Evolutionary conservation across 2,888 invertebrate species (phyloP), one percentile per base, ranked within the genome.

Genomic region (Drosophila cognata): DNA sequence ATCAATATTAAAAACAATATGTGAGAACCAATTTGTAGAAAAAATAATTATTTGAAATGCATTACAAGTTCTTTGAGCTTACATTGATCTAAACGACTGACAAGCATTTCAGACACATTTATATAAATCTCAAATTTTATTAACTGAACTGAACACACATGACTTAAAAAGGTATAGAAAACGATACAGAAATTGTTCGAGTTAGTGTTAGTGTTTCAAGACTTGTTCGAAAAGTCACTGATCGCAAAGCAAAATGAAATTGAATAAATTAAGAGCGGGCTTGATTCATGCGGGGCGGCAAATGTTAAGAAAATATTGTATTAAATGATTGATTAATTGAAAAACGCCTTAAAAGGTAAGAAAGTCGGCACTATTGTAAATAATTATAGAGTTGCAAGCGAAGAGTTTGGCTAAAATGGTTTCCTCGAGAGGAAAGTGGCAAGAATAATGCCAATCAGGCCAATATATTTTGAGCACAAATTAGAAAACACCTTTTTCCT

Each of bases 401-500:
- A 21, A 35, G 18, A 38, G 13, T 29, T 25, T 25, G 33, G 53
- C 52, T 33, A 10, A 57, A 36, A 28, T 36, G 56, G 60, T 36
- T 68, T 56, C 33, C 57, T 35, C 21, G 28, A 16, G 11, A 16
- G 11, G 31, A 36, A 38, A 62, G 46, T 35, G 33, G 3, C 31
- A 16, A 38, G 25, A n/a, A 38, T 18, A 7, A 4, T 33, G 33
- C 8, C 1, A 46, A 46, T 13, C 21, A 46, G 21, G 7, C 4
- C 43, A n/a, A n/a, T 31, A n/a, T n/a, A 16, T 29, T 13, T 21
- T 25, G 35, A 25, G 25, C 31, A 50, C 58, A 63, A 75, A 75
- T 74, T 75, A 53, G 74, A 64, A 70, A 65, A 84, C 84, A 87
- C 84, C 87, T 84, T 70, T 68, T 57, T 31, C 38, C 71, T 79